Conservation (phyloP, 2,888 invertebrate species). For the Cryptocheilus praepositus region DNA sequence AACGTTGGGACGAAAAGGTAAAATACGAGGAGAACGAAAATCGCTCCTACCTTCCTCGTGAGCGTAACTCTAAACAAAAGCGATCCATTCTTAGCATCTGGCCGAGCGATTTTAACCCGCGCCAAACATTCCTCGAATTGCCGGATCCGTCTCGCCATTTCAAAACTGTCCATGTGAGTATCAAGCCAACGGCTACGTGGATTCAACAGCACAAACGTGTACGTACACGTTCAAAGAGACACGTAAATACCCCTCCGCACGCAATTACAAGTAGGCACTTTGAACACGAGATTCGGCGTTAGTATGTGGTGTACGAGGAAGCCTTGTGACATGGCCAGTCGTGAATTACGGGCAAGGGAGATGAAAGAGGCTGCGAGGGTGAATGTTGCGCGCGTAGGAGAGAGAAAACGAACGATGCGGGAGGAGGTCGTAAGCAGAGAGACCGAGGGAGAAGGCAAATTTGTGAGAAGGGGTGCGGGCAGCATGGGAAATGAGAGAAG, state of each 20-base stretch:
- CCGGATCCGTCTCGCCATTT: no score
- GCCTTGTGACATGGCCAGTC: slow-evolving; percentile 24
- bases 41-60: no score
- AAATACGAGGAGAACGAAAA: no score
- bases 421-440: not conserved
- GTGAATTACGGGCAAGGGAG: slow-evolving; percentile 2
- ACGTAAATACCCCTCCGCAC: slow-evolving; percentile 23
- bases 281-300: slow-evolving; percentile 36
- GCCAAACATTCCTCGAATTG: no score
- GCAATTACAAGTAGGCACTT: slow-evolving; percentile 43
- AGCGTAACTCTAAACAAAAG: no score
- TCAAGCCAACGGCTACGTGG: not conserved
- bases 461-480: slow-evolving; percentile 27
- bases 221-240: slow-evolving; percentile 13
- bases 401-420: not conserved
- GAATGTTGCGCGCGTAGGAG: slow-evolving; percentile 12
- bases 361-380: not conserved
- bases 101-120: no score
- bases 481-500: not conserved
- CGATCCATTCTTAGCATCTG: no score
- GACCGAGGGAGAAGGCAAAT: not conserved
- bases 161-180: no score
- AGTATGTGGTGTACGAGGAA: slow-evolving; percentile 29
- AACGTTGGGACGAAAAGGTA: no score
- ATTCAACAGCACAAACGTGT: not conserved